Evolutionary conservation across 2,797 vertebrate genomes (phyloP), one percentile per base, ranked within the genome.

Genomic region (Spheniscus humboldti): DNA sequence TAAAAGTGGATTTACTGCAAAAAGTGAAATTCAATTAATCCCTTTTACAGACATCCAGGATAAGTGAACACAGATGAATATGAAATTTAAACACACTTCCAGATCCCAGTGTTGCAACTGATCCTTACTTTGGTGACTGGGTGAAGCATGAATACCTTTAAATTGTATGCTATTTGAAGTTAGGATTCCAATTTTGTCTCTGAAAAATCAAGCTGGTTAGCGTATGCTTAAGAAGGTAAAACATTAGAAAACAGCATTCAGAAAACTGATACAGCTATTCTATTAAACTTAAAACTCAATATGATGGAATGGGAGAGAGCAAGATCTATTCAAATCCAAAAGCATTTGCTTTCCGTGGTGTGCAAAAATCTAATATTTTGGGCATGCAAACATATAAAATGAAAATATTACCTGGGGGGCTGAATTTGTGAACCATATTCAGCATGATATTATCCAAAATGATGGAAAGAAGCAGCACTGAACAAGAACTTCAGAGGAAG

Each of bases 11-110:
- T 95, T 97, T 93, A 87, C 43, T 66, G 84, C 39, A 89, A 89
- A 93, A 95, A 94, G 45, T 67, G 39, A 92, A 95, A 96, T 84
- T 92, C n/a, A 96, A 80, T 92, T 83, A 96, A 82, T 82, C 47
- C 41, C n/a, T 94, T 87, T 92, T 79, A 86, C 81, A 71, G 87
- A 64, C 41, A 93, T 64, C 50, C 76, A 96, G 85, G 57, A 27
- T 79, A 95, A 92, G 71, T 39, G 71, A 94, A 94, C 48, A 63
- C 0, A 64, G 86, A 96, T 41, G 33, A 72, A 95, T 59, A 91
- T 25, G 68, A 86, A 96, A 95, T 85, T 89, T 63, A 85, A 97
- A 52, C 63, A 88, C 55, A 85, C 19, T 76, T 60, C 69, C 74
- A 82, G 88, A 90, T 92, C 86, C 47, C 93, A 92, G 90, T 53